Evolutionary conservation across 1,140 invertebrate genomes (phyloP), one percentile per base, ranked within the genome.

Genomic region (Zaprionus africanus): DNA sequence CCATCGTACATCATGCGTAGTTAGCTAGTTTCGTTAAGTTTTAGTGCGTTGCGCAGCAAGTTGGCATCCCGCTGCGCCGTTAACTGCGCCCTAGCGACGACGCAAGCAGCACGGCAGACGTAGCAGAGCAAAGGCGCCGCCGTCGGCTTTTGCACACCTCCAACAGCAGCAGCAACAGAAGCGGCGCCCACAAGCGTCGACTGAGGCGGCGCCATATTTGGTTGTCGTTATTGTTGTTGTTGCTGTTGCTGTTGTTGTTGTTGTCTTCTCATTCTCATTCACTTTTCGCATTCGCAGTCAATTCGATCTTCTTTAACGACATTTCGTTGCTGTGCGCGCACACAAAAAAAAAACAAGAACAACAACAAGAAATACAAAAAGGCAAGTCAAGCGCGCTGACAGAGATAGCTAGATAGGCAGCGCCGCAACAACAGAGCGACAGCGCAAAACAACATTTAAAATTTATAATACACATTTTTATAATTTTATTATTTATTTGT

Each of bases 291-390:
- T 70, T 72, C 63, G 63, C 78, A 84, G 81, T 83, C 74, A 78
- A 84, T 81, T 90, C 76, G 81, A 90, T 90, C 81, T 90, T 85
- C 76, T 90, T 90, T 81, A 76, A 78, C 62, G 81, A 85, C 82
- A 76, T 78, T 81, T 76, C 66, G 70, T 87, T 57, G 78, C 73
- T 64, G 46, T 64, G 67, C 58, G 22, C 57, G 59, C 63, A 59
- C 68, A 76, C 66, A 69, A 79, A 84, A 60, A 70, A 41, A 69
- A 64, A 34, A 2, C 31, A 26, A 70, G 51, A 65, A 51, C 13
- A 38, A 53, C 62, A 59, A 59, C 28, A 67, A 53, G 22, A 31
- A 9, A 31, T 22, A 67, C 51, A 61, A 74, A 61, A 60, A 28
- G 31, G 57, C 71, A 62, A 67, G 61, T 62, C 66, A 76, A 71